These are phyloP conservation scores for Antennarius striatus DNA, from an alignment of 2,113 vertebrate species.

Conservation along the genomic window DNA sequence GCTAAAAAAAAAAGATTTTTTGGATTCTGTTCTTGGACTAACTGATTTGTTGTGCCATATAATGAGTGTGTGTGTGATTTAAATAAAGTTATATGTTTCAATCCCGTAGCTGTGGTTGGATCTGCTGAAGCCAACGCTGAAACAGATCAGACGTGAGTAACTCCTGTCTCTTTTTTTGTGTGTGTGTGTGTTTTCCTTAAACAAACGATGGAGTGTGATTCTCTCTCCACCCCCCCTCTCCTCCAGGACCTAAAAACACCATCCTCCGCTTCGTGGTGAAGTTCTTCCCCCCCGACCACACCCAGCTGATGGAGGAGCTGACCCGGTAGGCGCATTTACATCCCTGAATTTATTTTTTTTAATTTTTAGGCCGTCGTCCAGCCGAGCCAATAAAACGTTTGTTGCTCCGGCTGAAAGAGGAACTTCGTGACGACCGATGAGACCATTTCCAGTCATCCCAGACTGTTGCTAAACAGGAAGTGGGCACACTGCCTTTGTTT, in stretches of 20 bases:
- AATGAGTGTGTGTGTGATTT: too few species aligned
- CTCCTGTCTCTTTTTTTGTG: neutral
- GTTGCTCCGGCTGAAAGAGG: too few species aligned
- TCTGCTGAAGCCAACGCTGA: slow-evolving; percentile 90
- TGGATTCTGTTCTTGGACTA: too few species aligned
- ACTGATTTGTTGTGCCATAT: too few species aligned
- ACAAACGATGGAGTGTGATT: too few species aligned
- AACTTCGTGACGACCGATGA: too few species aligned
- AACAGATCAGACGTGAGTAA: slow-evolving; percentile 88
- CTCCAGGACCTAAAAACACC: slow-evolving; percentile 90
- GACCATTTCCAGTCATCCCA: slow-evolving; percentile 10
- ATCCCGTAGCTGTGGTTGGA: slow-evolving; percentile 89
- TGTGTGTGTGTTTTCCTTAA: too few species aligned
- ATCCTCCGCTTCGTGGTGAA: slow-evolving; percentile 97
- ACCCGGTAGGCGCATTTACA: slow-evolving; percentile 84
- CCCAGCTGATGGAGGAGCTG: slow-evolving; percentile 94
- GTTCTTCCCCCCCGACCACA: slow-evolving; percentile 97
- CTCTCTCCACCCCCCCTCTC: neutral
- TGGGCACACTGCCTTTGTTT: slow-evolving; percentile 8
- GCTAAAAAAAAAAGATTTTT: too few species aligned
- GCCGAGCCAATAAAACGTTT: too few species aligned
- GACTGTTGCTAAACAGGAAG: slow-evolving; percentile 44
- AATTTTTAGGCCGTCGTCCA: too few species aligned
- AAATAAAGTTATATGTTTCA: too few species aligned
- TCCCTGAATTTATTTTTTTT: slow-evolving; percentile 1